These are phyloP conservation scores for Eupithecia vulgata DNA, from an alignment of 2,888 invertebrate genomes.

Conservation along the genomic window DNA sequence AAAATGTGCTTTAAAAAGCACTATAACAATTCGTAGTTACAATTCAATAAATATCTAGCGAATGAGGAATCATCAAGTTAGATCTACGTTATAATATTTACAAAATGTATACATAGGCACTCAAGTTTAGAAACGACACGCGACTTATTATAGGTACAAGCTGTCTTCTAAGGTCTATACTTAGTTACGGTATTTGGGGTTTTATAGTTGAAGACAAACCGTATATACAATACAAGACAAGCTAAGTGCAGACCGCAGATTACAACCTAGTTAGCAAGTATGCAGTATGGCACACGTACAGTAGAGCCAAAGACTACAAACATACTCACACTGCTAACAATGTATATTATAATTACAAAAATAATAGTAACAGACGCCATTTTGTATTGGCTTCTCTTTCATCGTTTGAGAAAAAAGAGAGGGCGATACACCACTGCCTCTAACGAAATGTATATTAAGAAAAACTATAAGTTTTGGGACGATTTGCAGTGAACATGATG, in stretches of 20 bases:
- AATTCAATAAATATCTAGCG: constrained; percentile 31
- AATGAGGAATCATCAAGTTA: constrained; percentile 29
- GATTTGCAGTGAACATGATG: not conserved
- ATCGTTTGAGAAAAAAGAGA: not conserved
- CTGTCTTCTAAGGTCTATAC: not conserved
- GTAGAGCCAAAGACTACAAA: not conserved
- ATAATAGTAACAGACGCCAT: not conserved
- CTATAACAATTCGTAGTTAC: constrained; percentile 20
- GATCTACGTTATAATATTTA: constrained; percentile 40
- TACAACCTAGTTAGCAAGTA: not conserved
- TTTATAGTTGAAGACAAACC: not conserved
- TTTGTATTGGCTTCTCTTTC: not conserved
- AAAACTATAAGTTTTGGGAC: constrained; percentile 8
- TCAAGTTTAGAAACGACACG: constrained; percentile 44
- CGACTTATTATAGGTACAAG: constrained; percentile 13
- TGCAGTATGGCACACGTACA: not conserved
- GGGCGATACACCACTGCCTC: not conserved
- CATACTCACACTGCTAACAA: not conserved
- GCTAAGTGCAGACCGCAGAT: not conserved
- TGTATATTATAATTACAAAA: not conserved
- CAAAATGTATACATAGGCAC: constrained; percentile 46
- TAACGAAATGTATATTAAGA: not conserved
- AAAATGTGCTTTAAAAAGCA: constrained; percentile 22
- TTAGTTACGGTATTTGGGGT: not conserved
- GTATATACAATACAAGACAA: not conserved